Evolutionary conservation across 2,113 vertebrate genomes (phyloP).

Genomic region (Leucopsar rothschildi): DNA sequence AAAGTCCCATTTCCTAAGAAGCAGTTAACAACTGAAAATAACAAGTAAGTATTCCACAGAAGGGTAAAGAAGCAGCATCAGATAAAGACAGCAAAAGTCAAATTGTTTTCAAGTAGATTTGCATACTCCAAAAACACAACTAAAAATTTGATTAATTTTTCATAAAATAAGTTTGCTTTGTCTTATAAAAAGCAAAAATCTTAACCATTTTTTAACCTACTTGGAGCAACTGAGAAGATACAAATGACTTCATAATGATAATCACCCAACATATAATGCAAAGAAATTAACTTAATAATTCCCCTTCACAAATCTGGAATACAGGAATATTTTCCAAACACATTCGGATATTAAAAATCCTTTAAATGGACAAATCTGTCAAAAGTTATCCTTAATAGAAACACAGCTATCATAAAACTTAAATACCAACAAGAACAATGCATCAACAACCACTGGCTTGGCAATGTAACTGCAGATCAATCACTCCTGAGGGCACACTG

Average conservation of each 20-base stretch:
- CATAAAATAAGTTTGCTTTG: neutral
- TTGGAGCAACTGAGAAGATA: neutral
- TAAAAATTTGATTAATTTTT: neutral
- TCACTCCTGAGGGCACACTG: neutral
- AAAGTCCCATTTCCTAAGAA: conserved; percentile 16
- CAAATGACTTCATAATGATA: neutral
- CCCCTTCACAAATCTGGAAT: neutral
- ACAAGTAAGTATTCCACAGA: neutral
- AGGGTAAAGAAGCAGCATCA: neutral
- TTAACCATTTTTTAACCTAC: neutral
- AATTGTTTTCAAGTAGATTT: neutral
- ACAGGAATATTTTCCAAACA: neutral
- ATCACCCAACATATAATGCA: neutral
- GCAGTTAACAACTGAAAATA: conserved; percentile 17
- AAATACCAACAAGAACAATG: neutral
- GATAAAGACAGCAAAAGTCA: neutral
- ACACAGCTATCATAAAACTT: neutral
- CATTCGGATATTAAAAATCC: neutral
- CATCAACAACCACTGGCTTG: neutral
- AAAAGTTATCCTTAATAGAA: neutral
- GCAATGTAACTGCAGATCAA: neutral
- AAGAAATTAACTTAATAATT: neutral
- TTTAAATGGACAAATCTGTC: neutral
- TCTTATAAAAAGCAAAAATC: neutral
- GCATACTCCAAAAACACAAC: neutral